Evolutionary conservation across 2,888 invertebrate species (phyloP), one percentile per base, ranked within the genome.

Genomic region (Chymomyza caudatula): DNA sequence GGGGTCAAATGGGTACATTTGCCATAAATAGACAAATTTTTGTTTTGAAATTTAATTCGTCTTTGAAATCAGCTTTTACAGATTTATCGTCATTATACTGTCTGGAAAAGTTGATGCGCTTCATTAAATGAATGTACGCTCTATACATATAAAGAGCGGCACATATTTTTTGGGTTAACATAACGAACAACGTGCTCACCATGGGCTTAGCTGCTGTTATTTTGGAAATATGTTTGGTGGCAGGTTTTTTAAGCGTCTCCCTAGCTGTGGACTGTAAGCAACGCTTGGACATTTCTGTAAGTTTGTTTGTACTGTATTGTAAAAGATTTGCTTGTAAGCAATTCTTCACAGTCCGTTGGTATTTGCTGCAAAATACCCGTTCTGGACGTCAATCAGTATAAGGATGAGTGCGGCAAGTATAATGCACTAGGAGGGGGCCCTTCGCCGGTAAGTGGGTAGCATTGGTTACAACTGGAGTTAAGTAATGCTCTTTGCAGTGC

Each of bases 311-410:
- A 13, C 4, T n/a, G 6, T 8, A 23, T 53, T 11, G 0, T 13
- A 1, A 37, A n/a, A n/a, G n/a, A 25, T 2, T 6, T 20, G 4
- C 1, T 15, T 4, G 6, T n/a, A n/a, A n/a, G n/a, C n/a, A n/a
- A n/a, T n/a, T n/a, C 47, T 49, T 37, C 0, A n/a, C 23, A 74
- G 74, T n/a, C 43, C 3, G 25, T 67, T 0, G 8, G 6, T 11
- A 54, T 42, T 4, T 82, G 82, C 25, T 82, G 82, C 8, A 13
- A 60, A 0, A 51, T 49, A 17, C 86, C 86, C 0, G 66, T 57
- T n/a, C 71, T 67, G 11, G 54, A 71, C 2, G 43, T 59, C n/a
- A n/a, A n/a, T n/a, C n/a, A n/a, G 0, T 86, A 61, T 20, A 43
- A 22, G 0, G 13, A 29, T 3, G 59, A 59, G 1, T 83, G 86